phyloP scores from a whole-genome alignment of 2,888 invertebrate genomes.

The Drosophila siamana region DNA sequence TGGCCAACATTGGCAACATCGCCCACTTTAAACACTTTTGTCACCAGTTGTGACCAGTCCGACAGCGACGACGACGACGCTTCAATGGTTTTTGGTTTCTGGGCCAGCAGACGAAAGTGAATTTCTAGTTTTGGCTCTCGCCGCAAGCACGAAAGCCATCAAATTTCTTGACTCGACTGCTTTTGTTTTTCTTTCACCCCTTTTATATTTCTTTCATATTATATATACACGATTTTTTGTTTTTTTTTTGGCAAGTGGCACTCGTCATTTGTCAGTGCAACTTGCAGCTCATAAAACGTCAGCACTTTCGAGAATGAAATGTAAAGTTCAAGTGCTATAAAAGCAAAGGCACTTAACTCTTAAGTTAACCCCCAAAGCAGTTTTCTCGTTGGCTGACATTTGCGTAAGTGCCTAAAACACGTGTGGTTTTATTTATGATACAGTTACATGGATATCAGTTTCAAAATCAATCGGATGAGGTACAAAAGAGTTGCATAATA shows the following conservation, averaged over 20 bases:
- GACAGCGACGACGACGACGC: slow-evolving; percentile 41
- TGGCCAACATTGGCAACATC: slow-evolving; percentile 34
- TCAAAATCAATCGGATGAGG: background rate
- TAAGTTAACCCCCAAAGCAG: background rate
- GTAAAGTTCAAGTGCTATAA: slow-evolving; percentile 9
- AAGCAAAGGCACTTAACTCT: slow-evolving; percentile 11
- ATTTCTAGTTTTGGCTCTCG: slow-evolving; percentile 54
- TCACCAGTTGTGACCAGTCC: slow-evolving; percentile 31
- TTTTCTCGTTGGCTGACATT: background rate
- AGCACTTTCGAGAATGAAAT: slow-evolving; percentile 29
- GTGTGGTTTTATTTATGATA: background rate
- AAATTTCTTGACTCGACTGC: slow-evolving; percentile 42
- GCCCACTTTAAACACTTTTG: slow-evolving; percentile 42
- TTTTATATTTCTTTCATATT: slow-evolving; percentile 3
- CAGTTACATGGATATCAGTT: background rate
- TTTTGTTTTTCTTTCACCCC: background rate
- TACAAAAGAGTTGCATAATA: background rate
- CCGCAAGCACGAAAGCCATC: slow-evolving; percentile 58
- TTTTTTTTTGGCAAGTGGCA: slow-evolving; percentile 32
- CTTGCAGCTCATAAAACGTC: slow-evolving; percentile 39
- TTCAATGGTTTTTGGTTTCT: slow-evolving; percentile 72
- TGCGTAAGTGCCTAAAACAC: background rate
- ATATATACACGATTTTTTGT: background rate
- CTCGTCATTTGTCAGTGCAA: slow-evolving; percentile 27
- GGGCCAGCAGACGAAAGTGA: slow-evolving; percentile 69